Evolutionary conservation across 2,797 vertebrate genomes (phyloP).

Genomic region (Poecilia gillii): DNA sequence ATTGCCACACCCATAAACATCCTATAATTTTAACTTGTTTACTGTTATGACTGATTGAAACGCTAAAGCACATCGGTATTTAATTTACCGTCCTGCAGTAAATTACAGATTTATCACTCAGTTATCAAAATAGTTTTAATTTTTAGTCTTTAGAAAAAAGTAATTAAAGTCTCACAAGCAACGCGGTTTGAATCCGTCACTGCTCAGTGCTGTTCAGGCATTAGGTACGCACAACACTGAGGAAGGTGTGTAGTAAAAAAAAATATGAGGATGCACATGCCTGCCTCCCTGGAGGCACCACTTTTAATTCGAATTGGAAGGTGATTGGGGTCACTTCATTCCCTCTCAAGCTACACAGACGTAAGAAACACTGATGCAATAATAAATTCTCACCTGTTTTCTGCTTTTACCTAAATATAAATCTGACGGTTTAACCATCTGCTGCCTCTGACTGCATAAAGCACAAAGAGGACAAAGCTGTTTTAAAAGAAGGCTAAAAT

Average conservation of each 20-base stretch:
- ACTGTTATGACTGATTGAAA: not conserved
- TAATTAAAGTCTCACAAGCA: not conserved
- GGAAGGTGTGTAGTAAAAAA: not conserved
- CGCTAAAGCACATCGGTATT: not conserved
- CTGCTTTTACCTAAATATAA: conserved; percentile 34
- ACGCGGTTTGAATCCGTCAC: not conserved
- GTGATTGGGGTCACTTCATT: not conserved
- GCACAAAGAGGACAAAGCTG: conserved; percentile 21
- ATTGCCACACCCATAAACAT: not conserved
- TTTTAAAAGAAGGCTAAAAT: conserved; percentile 36
- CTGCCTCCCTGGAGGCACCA: not conserved
- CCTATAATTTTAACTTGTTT: not conserved
- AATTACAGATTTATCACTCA: not conserved
- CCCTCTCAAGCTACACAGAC: not conserved
- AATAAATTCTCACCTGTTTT: conserved; percentile 14
- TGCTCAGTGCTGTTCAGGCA: not conserved
- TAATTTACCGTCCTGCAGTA: not conserved
- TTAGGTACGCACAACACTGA: not conserved
- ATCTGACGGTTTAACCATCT: conserved; percentile 17
- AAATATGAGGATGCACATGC: not conserved
- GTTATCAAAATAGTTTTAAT: conserved; percentile 1
- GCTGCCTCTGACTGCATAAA: conserved; percentile 41
- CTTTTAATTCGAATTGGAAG: not conserved
- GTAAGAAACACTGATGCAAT: not conserved
- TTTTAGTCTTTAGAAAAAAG: not conserved